phyloP scores from a whole-genome alignment of 2,113 vertebrate genomes.

The Actenoides lindsayi region DNA sequence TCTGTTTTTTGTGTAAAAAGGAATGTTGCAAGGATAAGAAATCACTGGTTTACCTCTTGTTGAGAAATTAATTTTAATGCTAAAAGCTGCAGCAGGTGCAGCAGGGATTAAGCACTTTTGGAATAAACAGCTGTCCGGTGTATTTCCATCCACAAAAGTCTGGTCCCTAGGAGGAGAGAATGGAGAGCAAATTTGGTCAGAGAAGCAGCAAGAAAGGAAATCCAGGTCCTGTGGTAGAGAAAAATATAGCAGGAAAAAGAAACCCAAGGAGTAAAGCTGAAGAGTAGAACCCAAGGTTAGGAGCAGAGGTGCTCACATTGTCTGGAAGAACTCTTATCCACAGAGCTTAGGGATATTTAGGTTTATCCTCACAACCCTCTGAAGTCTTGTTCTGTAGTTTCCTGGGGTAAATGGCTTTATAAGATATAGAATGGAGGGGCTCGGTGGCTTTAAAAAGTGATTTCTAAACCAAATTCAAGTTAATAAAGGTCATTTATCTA shows the following conservation, averaged over 20 bases:
- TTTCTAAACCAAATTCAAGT: neutral
- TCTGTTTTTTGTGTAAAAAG: neutral
- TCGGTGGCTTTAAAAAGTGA: neutral
- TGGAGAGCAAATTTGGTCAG: neutral
- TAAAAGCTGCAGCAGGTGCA: slow-evolving; percentile 27
- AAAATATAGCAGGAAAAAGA: neutral
- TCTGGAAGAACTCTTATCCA: neutral
- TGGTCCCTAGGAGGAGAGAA: neutral
- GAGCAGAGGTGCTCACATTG: neutral
- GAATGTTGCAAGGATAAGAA: neutral
- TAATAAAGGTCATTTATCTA: neutral
- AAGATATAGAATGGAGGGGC: neutral
- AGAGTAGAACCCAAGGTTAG: neutral
- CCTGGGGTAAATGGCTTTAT: neutral
- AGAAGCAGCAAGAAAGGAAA: neutral
- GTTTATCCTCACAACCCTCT: neutral
- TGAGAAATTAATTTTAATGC: slow-evolving; percentile 6
- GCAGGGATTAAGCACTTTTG: slow-evolving; percentile 29
- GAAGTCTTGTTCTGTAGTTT: neutral
- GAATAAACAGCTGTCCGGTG: slow-evolving; percentile 14
- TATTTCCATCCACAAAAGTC: neutral
- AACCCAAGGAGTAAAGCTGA: neutral
- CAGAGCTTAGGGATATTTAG: neutral
- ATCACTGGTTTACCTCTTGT: neutral
- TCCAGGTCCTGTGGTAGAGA: neutral